Conservation (phyloP, 2,113 vertebrate species). For the Crotalus viridis region DNA sequence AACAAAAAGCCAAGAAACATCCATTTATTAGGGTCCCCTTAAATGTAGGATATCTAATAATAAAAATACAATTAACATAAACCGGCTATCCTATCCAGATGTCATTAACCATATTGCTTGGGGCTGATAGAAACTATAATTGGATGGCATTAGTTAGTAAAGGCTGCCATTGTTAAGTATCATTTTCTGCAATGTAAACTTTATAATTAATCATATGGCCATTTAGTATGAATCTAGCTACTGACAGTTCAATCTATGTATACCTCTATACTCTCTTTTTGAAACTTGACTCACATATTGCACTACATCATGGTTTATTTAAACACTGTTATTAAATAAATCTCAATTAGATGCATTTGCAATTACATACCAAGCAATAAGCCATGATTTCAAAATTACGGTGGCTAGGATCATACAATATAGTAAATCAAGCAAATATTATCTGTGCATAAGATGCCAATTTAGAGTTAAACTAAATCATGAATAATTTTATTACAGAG, state of each 20-base stretch:
- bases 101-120: background rate
- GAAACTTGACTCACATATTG: background rate
- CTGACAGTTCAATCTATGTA: background rate
- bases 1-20: conserved; percentile 47
- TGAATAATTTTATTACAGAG: background rate
- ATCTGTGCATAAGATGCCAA: background rate
- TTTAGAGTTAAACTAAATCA: background rate
- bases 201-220: background rate
- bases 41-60: conserved; percentile 23
- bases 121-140: background rate
- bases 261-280: background rate
- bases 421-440: background rate
- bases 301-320: background rate
- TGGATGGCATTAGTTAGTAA: background rate
- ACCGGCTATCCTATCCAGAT: background rate
- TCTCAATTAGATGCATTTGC: background rate
- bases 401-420: background rate
- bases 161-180: background rate
- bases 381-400: background rate
- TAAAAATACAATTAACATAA: background rate
- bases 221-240: background rate
- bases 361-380: background rate
- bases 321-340: background rate
- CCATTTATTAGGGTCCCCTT: conserved; percentile 34
- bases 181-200: background rate